These are phyloP conservation scores for Cynodonichthys magdalenae DNA, from an alignment of 2,797 vertebrate genomes.

Conservation along the genomic window DNA sequence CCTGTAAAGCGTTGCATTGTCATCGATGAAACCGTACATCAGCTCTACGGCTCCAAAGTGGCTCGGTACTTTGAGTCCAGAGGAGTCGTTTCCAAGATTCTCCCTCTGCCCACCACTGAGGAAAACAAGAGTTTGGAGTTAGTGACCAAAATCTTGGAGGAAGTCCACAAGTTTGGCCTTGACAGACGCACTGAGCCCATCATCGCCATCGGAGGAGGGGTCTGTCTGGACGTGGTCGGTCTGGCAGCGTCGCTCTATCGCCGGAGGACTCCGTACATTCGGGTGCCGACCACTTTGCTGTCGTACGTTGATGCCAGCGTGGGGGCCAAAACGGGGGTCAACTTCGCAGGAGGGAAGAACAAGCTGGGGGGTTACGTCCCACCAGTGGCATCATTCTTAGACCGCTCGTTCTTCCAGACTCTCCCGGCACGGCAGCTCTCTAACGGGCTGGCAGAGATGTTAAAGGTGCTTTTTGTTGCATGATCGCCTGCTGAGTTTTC, in stretches of 20 bases:
- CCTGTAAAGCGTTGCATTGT: constrained; percentile 78
- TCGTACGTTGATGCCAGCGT: constrained; percentile 82
- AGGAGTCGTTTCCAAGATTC: constrained; percentile 72
- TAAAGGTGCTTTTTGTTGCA: constrained; percentile 74
- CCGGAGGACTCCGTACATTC: constrained; percentile 81
- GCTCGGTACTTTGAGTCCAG: constrained; percentile 75
- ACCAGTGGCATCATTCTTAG: constrained; percentile 76
- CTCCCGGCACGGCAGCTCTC: constrained; percentile 80
- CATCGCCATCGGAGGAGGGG: constrained; percentile 80
- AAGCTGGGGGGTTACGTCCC: constrained; percentile 82
- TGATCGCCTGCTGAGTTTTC: constrained; percentile 3
- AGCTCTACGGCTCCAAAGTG: constrained; percentile 77
- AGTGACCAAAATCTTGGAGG: constrained; percentile 78
- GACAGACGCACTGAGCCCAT: constrained; percentile 82
- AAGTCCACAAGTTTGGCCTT: constrained; percentile 78
- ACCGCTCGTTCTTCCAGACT: constrained; percentile 79
- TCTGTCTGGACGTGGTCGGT: constrained; percentile 84
- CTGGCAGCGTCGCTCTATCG: constrained; percentile 81
- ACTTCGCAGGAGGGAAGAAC: constrained; percentile 84
- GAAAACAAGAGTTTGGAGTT: constrained; percentile 82
- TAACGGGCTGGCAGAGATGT: constrained; percentile 82
- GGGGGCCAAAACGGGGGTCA: constrained; percentile 83
- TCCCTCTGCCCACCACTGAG: constrained; percentile 78
- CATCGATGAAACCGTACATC: constrained; percentile 77
- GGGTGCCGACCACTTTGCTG: constrained; percentile 83